Evolutionary conservation across 2,797 vertebrate species (phyloP).

Genomic region (Coregonus ussuriensis): DNA sequence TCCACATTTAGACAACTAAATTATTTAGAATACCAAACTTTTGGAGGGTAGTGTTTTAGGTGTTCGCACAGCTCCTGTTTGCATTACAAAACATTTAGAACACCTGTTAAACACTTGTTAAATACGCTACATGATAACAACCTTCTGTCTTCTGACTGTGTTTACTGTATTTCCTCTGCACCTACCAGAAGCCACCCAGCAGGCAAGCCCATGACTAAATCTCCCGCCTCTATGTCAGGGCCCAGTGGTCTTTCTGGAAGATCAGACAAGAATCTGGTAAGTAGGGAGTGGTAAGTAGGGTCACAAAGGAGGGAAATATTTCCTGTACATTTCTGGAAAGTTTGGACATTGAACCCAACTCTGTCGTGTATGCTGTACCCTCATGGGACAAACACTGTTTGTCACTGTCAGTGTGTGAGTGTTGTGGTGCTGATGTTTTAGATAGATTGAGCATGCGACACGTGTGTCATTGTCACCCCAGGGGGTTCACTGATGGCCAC

Average conservation of each 20-base stretch:
- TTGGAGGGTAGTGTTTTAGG: too few relatives aligned
- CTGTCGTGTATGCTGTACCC: neutral
- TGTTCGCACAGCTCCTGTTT: neutral
- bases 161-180: conserved; percentile 26
- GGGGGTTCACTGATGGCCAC: conserved; percentile 85
- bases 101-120: neutral
- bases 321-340: too few relatives aligned
- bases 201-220: conserved; percentile 39
- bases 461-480: conserved; percentile 51
- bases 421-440: neutral
- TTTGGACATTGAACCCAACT: neutral
- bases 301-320: too few relatives aligned
- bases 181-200: conserved; percentile 26
- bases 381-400: neutral
- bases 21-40: too few relatives aligned
- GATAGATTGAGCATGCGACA: neutral
- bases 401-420: neutral
- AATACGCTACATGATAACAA: neutral
- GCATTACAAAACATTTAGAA: neutral
- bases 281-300: conserved; percentile 83
- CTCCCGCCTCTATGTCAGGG: conserved; percentile 54
- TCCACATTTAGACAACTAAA: too few relatives aligned
- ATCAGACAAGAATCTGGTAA: conserved; percentile 82
- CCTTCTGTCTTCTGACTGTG: neutral
- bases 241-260: conserved; percentile 69